phyloP scores from a whole-genome alignment of 2,797 vertebrate species.

The Tamandua tetradactyla region DNA sequence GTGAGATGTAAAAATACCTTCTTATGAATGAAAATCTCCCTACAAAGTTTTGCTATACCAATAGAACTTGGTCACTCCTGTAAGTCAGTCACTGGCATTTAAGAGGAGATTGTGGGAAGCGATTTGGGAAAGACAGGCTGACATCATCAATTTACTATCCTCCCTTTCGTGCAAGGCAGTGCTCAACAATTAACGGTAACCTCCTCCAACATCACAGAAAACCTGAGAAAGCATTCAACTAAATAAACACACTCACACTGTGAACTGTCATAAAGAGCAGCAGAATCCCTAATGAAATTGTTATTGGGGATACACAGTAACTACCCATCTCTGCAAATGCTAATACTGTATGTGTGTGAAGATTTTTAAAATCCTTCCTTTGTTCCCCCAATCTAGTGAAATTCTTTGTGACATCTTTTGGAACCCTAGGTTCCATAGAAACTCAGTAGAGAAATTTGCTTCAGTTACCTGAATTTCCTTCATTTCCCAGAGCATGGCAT shows the following conservation, averaged over 20 bases:
- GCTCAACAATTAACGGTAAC: not conserved
- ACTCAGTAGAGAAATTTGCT: not conserved
- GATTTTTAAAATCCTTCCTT: not conserved
- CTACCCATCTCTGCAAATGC: not conserved
- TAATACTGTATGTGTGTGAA: not conserved
- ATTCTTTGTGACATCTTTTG: not conserved
- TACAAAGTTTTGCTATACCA: not conserved
- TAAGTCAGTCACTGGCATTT: not conserved
- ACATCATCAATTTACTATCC: not conserved
- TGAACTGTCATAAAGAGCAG: fast-evolving
- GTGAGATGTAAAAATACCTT: not conserved
- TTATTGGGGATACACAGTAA: not conserved
- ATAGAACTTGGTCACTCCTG: not conserved
- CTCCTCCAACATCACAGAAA: not conserved
- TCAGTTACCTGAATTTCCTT: not conserved
- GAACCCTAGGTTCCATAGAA: not conserved
- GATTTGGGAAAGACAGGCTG: not conserved
- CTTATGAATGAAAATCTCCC: not conserved
- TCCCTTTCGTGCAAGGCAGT: not conserved
- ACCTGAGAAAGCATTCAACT: not conserved
- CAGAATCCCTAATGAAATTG: not conserved
- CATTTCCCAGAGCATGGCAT: not conserved
- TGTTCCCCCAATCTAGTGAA: not conserved
- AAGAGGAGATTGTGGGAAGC: not conserved
- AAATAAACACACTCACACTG: too few relatives aligned